A percentile compares a stretch with the other conserved stretches of the same genome.
Conservation (phyloP, 2,888 invertebrate species). For the Sarcophaga carnaria region DNA sequence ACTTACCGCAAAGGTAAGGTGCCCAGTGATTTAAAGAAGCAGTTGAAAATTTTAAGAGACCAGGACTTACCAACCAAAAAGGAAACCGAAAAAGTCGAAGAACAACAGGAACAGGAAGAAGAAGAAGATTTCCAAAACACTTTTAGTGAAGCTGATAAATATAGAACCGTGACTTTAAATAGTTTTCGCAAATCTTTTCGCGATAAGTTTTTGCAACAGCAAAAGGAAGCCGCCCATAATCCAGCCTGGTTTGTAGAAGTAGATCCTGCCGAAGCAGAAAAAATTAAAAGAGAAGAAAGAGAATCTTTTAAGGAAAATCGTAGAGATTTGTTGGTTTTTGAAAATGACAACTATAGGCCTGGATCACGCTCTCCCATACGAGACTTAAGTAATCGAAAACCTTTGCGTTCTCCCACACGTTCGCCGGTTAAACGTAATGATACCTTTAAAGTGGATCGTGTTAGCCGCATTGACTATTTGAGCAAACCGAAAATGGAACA, state of each 20-base stretch:
- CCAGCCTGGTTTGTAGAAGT: conserved; percentile 81
- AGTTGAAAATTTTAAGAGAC: conserved; percentile 77
- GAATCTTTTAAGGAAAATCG: conserved; percentile 73
- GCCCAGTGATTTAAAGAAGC: conserved; percentile 76
- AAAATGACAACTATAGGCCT: conserved; percentile 80
- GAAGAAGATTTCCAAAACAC: conserved; percentile 70
- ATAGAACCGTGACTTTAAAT: conserved; percentile 79
- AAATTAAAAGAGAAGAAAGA: conserved; percentile 8
- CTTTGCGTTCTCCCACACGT: conserved; percentile 70
- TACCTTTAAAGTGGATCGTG: conserved; percentile 76
- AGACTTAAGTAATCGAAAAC: conserved; percentile 71
- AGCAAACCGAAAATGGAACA: neutral
- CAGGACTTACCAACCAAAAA: conserved; percentile 3
- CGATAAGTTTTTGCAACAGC: conserved; percentile 77
- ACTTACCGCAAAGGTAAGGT: conserved; percentile 79
- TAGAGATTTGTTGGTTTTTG: conserved; percentile 76
- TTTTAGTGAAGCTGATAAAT: conserved; percentile 75
- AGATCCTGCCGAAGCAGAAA: conserved; percentile 71
- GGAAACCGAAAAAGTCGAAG: neutral
- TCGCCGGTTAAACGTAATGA: conserved; percentile 77
- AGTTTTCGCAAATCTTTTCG: conserved; percentile 81
- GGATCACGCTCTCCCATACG: conserved; percentile 79
- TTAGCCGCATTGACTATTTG: conserved; percentile 56
- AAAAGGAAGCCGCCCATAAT: conserved; percentile 79
- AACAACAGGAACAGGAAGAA: neutral